Evolutionary conservation across 2,888 invertebrate genomes (phyloP).

Genomic region (Gastracanthus pulcherrimus): DNA sequence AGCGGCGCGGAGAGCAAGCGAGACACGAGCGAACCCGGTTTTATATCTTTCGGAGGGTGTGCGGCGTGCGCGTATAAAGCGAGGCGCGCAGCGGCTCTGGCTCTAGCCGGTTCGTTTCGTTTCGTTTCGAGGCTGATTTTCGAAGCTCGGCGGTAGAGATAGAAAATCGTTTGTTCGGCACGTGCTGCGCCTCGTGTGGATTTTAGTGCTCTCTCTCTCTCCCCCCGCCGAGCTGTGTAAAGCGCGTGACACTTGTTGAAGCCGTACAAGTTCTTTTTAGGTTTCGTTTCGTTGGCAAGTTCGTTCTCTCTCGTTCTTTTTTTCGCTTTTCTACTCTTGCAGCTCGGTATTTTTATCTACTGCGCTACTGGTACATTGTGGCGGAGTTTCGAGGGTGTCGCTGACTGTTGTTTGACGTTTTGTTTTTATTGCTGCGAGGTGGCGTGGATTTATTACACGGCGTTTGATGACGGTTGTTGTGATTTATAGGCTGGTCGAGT

Average conservation of each 20-base stretch:
- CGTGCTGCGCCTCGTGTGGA: slow-evolving; percentile 19
- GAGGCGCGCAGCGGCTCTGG: too few relatives aligned
- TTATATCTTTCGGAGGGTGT: slow-evolving; percentile 27
- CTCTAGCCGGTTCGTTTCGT: not conserved
- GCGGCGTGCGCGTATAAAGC: not conserved
- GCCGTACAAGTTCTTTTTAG: not conserved
- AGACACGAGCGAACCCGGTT: not conserved
- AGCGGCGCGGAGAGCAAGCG: not conserved
- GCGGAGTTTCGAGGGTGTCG: too few relatives aligned
- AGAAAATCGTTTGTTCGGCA: not conserved
- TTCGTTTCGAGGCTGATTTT: slow-evolving; percentile 24
- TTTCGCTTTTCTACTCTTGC: too few relatives aligned
- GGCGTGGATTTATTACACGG: too few relatives aligned
- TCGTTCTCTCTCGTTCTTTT: not conserved
- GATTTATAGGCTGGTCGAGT: too few relatives aligned
- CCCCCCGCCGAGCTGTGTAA: too few relatives aligned
- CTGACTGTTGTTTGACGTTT: too few relatives aligned
- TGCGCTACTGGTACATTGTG: too few relatives aligned
- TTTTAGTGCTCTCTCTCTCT: not conserved
- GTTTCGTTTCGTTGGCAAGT: too few relatives aligned
- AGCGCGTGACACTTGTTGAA: slow-evolving; percentile 50
- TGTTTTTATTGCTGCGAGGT: too few relatives aligned
- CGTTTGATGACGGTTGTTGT: too few relatives aligned
- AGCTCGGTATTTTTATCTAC: too few relatives aligned
- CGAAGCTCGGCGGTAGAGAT: not conserved